Evolutionary conservation across 2,797 vertebrate genomes (phyloP).

Genomic region (Mormyrus hasselquistii): DNA sequence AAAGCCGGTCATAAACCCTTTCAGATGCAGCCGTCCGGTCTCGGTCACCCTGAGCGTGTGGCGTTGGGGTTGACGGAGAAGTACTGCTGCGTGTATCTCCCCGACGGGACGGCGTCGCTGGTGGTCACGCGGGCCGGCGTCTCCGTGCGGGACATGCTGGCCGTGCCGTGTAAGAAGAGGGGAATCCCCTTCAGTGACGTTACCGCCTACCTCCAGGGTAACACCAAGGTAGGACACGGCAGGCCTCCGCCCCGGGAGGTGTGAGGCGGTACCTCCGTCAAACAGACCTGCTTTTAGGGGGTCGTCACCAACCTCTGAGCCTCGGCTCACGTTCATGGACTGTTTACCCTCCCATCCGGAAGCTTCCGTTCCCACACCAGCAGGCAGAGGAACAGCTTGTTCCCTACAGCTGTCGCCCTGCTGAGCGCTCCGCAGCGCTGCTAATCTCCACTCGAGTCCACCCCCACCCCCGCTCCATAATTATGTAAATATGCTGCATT

Average conservation of each 20-base stretch:
- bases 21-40: constrained; percentile 55
- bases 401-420: not conserved
- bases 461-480: not conserved
- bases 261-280: not conserved
- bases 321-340: not conserved
- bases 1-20: not conserved
- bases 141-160: constrained; percentile 67
- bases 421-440: not conserved
- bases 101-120: constrained; percentile 72
- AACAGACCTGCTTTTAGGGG: not conserved
- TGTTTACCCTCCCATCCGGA: not conserved
- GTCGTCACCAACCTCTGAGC: not conserved
- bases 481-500: not conserved
- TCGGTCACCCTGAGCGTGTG: constrained; percentile 47
- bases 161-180: constrained; percentile 71
- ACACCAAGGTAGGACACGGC: constrained; percentile 61
- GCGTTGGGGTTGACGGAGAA: constrained; percentile 53
- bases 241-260: not conserved
- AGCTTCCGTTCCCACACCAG: not conserved
- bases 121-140: constrained; percentile 57
- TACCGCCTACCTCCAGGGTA: constrained; percentile 71
- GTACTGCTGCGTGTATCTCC: constrained; percentile 77
- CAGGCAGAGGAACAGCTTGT: not conserved
- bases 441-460: not conserved
- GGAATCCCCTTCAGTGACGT: constrained; percentile 68